Percentiles rank a stretch among this genome's conserved stretches.
phyloP scores from a whole-genome alignment of 2,113 vertebrate genomes.

The Cephalophus harveyi region DNA sequence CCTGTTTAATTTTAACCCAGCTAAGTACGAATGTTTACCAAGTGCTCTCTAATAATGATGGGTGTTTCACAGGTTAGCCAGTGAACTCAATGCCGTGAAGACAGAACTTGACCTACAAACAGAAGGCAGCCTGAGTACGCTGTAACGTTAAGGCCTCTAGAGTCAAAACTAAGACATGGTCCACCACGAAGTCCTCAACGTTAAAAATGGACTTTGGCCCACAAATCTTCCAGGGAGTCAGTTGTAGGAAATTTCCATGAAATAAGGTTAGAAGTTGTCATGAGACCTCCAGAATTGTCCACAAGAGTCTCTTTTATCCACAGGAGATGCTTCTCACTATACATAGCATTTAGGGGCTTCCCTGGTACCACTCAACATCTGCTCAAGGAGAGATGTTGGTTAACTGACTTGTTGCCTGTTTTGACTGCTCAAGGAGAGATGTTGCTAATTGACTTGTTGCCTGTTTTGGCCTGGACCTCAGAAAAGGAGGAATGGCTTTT shows the following conservation, averaged over 20 bases:
- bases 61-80: background rate
- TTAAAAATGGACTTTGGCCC: background rate
- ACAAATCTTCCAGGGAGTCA: background rate
- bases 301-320: background rate
- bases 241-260: background rate
- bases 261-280: background rate
- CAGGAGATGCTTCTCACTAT: background rate
- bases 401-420: background rate
- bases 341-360: background rate
- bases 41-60: background rate
- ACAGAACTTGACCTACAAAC: background rate
- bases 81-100: background rate
- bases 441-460: background rate
- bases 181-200: background rate
- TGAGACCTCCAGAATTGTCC: background rate
- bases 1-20: slow-evolving; percentile 47
- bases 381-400: background rate
- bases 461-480: background rate
- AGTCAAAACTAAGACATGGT: background rate
- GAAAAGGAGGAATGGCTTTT: background rate
- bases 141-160: background rate
- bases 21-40: background rate
- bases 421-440: background rate
- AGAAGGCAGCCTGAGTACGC: background rate
- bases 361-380: background rate